phyloP scores from a whole-genome alignment of 2,113 vertebrate species.

The Dunckerocampus dactyliophorus region DNA sequence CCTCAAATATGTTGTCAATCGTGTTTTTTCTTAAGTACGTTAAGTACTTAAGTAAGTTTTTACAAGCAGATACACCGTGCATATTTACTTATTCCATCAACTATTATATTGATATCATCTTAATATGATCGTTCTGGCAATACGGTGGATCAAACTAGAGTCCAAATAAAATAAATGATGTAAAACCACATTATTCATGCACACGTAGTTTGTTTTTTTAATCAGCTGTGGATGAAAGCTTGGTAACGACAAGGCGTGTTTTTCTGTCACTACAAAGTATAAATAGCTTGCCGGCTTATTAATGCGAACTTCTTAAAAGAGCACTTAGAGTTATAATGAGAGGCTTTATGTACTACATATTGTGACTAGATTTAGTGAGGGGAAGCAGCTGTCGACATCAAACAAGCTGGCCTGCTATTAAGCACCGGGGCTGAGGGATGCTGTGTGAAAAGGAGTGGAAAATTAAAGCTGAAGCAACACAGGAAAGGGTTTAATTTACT shows the following conservation, averaged over 20 bases:
- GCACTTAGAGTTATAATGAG: slow-evolving; percentile 90
- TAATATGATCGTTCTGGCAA: too few species aligned
- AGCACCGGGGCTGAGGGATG: slow-evolving; percentile 87
- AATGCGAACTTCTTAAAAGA: slow-evolving; percentile 76
- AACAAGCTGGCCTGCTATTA: slow-evolving; percentile 89
- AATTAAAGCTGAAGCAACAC: slow-evolving; percentile 95
- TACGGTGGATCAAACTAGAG: too few species aligned
- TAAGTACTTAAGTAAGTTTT: too few species aligned
- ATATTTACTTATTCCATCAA: too few species aligned
- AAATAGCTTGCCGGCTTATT: slow-evolving; percentile 60
- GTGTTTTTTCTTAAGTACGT: too few species aligned
- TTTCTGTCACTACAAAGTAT: slow-evolving; percentile 7
- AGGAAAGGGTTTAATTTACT: slow-evolving; percentile 99
- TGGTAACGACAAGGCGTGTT: not conserved
- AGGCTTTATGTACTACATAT: slow-evolving; percentile 91
- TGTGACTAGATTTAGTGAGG: slow-evolving; percentile 85
- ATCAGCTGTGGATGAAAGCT: not conserved
- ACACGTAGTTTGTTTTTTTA: not conserved
- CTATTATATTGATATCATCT: too few species aligned
- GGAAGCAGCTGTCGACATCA: slow-evolving; percentile 92
- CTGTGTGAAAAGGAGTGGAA: slow-evolving; percentile 98
- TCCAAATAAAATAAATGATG: too few species aligned
- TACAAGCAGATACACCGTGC: too few species aligned
- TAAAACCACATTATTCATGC: too few species aligned
- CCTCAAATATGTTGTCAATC: too few species aligned